Percentiles rank a stretch among this genome's conserved stretches.
phyloP scores from a whole-genome alignment of 2,888 invertebrate genomes.

The Quadroppia sp. region DNA sequence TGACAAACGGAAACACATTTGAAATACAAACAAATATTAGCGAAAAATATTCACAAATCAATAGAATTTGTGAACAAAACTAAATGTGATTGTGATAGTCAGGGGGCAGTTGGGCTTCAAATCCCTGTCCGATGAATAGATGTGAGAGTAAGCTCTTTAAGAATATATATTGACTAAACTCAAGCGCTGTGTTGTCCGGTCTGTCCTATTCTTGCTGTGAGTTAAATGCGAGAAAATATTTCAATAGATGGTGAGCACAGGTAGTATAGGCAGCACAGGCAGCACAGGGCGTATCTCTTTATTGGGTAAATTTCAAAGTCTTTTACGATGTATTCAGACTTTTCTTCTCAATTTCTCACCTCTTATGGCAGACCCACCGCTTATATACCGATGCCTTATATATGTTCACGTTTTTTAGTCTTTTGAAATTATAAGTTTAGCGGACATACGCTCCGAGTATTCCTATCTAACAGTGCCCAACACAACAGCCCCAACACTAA shows the following conservation, averaged over 20 bases:
- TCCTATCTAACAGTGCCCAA: background rate
- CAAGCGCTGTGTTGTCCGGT: background rate
- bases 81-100: background rate
- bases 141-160: conserved; percentile 18
- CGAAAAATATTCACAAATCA: background rate
- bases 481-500: background rate
- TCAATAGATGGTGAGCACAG: background rate
- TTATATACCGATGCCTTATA: background rate
- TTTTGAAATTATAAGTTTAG: background rate
- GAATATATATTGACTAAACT: conserved; percentile 10
- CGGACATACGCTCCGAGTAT: conserved; percentile 18
- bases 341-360: conserved; percentile 33
- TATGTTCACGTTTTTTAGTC: background rate
- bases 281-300: conserved; percentile 32
- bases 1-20: background rate
- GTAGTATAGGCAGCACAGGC: background rate
- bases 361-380: conserved; percentile 26
- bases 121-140: background rate
- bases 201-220: background rate
- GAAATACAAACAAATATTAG: background rate
- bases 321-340: conserved; percentile 26
- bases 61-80: conserved; percentile 7
- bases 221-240: background rate
- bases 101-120: conserved; percentile 6
- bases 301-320: conserved; percentile 27